phyloP scores from a whole-genome alignment of 2,113 vertebrate genomes.

The Bambusicola thoracicus region DNA sequence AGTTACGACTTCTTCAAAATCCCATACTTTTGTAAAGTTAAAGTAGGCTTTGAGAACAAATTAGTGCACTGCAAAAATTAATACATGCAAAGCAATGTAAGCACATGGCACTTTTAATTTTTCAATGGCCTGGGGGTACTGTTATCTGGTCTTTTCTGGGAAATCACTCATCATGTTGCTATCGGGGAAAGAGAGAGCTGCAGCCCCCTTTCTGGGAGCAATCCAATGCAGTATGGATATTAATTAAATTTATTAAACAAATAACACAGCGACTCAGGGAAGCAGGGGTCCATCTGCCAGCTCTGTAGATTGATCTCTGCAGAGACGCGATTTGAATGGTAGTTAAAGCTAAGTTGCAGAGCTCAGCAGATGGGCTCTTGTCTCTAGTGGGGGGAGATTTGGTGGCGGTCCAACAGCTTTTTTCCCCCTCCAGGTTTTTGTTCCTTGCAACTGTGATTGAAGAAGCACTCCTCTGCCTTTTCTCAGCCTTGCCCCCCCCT shows the following conservation, averaged over 20 bases:
- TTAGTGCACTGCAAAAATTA: slow-evolving; percentile 65
- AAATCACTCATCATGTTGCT: slow-evolving; percentile 81
- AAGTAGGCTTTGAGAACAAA: slow-evolving; percentile 51
- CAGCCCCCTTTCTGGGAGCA: slow-evolving; percentile 80
- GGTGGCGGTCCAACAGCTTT: slow-evolving; percentile 86
- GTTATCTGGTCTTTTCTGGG: slow-evolving; percentile 81
- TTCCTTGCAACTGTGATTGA: slow-evolving; percentile 82
- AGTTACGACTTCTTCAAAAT: slow-evolving; percentile 37
- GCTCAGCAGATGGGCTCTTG: slow-evolving; percentile 89
- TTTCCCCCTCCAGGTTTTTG: slow-evolving; percentile 85
- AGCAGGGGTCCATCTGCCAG: slow-evolving; percentile 88
- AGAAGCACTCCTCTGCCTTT: slow-evolving; percentile 82
- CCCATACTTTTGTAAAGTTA: slow-evolving; percentile 41
- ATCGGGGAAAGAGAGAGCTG: slow-evolving; percentile 66
- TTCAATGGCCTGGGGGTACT: slow-evolving; percentile 71
- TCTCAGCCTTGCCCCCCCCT: slow-evolving; percentile 76
- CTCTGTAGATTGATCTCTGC: slow-evolving; percentile 82
- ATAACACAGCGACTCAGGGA: slow-evolving; percentile 84
- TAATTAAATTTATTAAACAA: slow-evolving; percentile 95
- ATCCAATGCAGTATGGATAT: slow-evolving; percentile 85
- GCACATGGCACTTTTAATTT: slow-evolving; percentile 79
- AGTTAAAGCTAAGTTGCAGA: slow-evolving; percentile 83
- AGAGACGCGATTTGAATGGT: slow-evolving; percentile 83
- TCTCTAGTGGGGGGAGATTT: slow-evolving; percentile 86
- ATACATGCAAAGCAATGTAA: slow-evolving; percentile 72